These are phyloP conservation scores for Chirona hameri DNA, from an alignment of 2,888 invertebrate genomes.

Conservation along the genomic window DNA sequence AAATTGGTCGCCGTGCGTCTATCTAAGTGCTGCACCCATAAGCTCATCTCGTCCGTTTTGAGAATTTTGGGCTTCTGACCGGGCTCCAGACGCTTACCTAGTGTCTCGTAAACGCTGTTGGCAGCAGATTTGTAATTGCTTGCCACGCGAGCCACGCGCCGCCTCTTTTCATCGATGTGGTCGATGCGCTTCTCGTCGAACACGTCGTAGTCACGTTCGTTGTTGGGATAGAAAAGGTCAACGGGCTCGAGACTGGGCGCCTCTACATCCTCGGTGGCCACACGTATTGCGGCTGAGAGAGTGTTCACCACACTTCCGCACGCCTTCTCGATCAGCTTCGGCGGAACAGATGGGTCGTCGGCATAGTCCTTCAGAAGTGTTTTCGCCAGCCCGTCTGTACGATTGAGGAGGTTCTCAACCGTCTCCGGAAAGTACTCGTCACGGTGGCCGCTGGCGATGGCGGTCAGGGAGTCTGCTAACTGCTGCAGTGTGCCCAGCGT, in stretches of 20 bases:
- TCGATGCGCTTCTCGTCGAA: slow-evolving; percentile 5
- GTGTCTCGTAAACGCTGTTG: not conserved
- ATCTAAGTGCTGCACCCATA: slow-evolving; percentile 12
- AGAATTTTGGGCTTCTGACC: not conserved
- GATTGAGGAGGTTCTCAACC: not conserved
- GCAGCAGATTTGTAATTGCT: not conserved
- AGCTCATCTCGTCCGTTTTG: not conserved
- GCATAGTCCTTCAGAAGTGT: not conserved
- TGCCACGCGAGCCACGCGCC: not conserved
- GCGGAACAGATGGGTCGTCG: not conserved
- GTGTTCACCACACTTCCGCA: not conserved
- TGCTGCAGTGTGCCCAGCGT: not conserved
- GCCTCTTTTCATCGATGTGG: not conserved
- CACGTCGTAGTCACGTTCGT: slow-evolving; percentile 1
- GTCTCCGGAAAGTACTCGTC: not conserved
- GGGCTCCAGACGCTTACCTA: slow-evolving; percentile 1
- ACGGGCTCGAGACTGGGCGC: slow-evolving; percentile 5
- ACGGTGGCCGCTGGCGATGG: slow-evolving; percentile 4
- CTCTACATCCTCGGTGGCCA: not conserved
- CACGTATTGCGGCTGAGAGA: not conserved
- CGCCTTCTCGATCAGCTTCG: not conserved
- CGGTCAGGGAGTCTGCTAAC: not conserved
- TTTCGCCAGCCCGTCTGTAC: not conserved
- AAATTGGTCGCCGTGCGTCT: not conserved
- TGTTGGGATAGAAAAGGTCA: slow-evolving; percentile 12